phyloP scores from a whole-genome alignment of 2,113 vertebrate species.

The Pleuronectes platessa region DNA sequence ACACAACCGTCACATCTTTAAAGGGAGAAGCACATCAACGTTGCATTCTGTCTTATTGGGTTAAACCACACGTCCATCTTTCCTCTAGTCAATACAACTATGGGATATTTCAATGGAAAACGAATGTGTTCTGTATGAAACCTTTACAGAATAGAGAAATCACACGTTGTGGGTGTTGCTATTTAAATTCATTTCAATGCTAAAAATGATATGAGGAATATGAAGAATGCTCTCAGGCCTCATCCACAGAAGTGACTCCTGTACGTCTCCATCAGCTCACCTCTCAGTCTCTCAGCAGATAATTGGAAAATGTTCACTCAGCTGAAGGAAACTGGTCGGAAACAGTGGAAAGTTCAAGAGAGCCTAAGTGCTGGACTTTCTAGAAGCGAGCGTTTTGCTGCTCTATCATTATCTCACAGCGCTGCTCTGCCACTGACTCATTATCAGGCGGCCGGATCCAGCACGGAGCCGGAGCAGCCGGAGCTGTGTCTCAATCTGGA shows the following conservation, averaged over 20 bases:
- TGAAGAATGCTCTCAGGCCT: too few relatives aligned
- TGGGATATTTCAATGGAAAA: too few relatives aligned
- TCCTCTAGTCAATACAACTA: too few relatives aligned
- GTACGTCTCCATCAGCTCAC: neutral
- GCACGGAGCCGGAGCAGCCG: neutral
- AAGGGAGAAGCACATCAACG: too few relatives aligned
- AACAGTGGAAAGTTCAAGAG: neutral
- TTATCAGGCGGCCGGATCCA: too few relatives aligned
- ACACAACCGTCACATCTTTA: too few relatives aligned
- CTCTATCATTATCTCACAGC: neutral
- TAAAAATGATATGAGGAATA: too few relatives aligned
- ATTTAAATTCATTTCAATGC: neutral
- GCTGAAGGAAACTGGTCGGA: neutral
- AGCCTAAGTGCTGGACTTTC: neutral
- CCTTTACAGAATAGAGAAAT: neutral
- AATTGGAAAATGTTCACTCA: neutral
- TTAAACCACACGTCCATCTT: too few relatives aligned
- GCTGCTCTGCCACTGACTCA: neutral
- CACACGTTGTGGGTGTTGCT: neutral
- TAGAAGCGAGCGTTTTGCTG: neutral
- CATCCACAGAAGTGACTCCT: too few relatives aligned
- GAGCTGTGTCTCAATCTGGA: slow-evolving; percentile 8
- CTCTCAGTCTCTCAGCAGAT: neutral
- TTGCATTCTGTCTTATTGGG: too few relatives aligned
- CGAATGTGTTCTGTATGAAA: too few relatives aligned